Percentiles rank a stretch among this genome's conserved stretches.
phyloP scores from a whole-genome alignment of 2,113 vertebrate genomes.

The Rhombomys opimus region DNA sequence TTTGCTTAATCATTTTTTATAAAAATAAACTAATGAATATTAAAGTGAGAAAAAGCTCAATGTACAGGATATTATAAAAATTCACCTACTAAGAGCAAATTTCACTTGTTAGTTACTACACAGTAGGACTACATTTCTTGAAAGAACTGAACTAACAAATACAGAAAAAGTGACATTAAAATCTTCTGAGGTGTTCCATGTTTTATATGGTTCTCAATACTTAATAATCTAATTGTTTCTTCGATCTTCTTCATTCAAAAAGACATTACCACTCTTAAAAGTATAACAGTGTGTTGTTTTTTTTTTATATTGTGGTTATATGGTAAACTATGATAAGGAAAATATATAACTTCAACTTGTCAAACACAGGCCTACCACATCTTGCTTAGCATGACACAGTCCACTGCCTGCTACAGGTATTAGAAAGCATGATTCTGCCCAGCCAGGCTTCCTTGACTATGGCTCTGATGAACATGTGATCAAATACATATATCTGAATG shows the following conservation, averaged over 20 bases:
- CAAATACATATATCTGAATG: background rate
- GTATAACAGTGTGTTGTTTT: background rate
- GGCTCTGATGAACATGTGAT: too few relatives aligned
- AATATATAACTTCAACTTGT: background rate
- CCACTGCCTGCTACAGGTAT: background rate
- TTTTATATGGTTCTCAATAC: background rate
- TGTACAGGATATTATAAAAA: background rate
- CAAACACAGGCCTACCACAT: background rate
- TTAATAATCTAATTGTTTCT: background rate
- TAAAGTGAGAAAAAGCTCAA: background rate
- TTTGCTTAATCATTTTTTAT: slow-evolving; percentile 23
- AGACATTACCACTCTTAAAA: slow-evolving; percentile 5
- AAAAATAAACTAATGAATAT: slow-evolving; percentile 29
- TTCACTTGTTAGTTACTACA: slow-evolving; percentile 12
- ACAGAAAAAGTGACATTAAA: background rate
- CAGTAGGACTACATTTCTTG: background rate
- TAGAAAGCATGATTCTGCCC: background rate
- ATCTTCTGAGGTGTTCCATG: background rate
- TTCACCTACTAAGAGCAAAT: background rate
- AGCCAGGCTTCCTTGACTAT: background rate
- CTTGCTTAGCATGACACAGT: background rate
- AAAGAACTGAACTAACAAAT: background rate
- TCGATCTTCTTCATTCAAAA: slow-evolving; percentile 9
- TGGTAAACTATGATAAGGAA: slow-evolving; percentile 16
- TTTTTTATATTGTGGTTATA: background rate